Evolutionary conservation across 2,797 vertebrate species (phyloP).

Genomic region (Xenops minutus): DNA sequence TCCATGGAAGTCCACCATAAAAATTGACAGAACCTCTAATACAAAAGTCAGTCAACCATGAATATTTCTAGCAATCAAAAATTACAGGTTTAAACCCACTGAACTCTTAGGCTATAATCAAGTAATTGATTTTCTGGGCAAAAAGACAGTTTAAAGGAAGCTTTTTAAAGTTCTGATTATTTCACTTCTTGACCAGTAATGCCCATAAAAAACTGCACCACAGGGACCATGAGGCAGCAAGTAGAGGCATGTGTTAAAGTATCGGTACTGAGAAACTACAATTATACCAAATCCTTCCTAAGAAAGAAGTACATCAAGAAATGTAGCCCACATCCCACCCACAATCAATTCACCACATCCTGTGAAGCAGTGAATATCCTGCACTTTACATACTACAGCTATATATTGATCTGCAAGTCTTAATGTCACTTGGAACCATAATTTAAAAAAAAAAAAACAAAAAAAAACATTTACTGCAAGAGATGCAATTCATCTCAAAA

Average conservation of each 20-base stretch:
- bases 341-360: neutral
- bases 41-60: neutral
- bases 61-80: neutral
- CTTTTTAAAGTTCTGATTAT: neutral
- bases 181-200: neutral
- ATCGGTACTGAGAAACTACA: neutral
- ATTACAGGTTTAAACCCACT: neutral
- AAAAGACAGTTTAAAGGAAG: neutral
- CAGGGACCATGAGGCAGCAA: neutral
- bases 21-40: neutral
- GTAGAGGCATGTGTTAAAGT: fast-evolving
- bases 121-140: neutral
- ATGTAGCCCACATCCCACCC: neutral
- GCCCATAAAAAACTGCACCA: neutral
- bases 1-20: neutral
- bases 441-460: neutral
- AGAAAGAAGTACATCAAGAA: neutral
- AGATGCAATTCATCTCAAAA: neutral
- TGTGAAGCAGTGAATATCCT: neutral
- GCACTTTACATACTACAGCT: neutral
- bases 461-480: neutral
- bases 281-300: neutral
- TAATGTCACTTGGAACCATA: neutral
- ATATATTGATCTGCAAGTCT: neutral
- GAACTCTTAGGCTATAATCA: neutral